Base-by-base conservation (phyloP, 92 coral and sea anemone genomes). In the Epizoanthus illoricatus region DNA sequence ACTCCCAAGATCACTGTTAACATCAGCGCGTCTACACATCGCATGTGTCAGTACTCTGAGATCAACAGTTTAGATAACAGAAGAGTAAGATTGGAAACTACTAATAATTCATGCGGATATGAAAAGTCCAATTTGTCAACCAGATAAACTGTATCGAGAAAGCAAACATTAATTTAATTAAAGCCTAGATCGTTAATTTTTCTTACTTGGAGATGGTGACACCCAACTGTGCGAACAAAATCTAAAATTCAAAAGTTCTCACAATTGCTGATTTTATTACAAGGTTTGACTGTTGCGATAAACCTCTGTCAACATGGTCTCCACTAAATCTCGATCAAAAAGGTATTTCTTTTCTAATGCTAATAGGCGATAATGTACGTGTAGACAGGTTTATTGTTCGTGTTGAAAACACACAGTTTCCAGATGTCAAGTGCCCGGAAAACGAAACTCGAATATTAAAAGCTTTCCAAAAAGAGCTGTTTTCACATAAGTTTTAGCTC, bases 361-460 rank as follows among this genome's bases (percentile, higher is more conserved):
- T 78, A 78, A 78, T 78, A 61, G 82, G 71, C 64, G 82, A 43
- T 78, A 78, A 78, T 78, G 15, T 78, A 70, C 33, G 15, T 63
- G 72, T 78, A 19, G 82, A 78, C 82, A 78, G 71, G 82, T 63
- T 78, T 78, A 78, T 78, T 78, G 69, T 78, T 63, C 69, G 54
- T 66, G 71, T 11, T 42, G 33, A 78, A 41, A 78, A 63, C 71
- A 61, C 82, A 33, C 69, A 63, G 82, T 62, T 63, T 78, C 54
- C 82, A 78, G 40, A 78, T 78, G 82, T 63, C 82, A 78, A 78
- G 59, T 78, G 61, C 7, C 82, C 82, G 82, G 82, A 78, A 78
- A 63, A 78, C 82, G 55, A 21, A 21, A 76, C 65, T 61, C 39
- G 69, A 76, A 60, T 62, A 43, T 78, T 78, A 78, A 78, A 78